A percentile compares a stretch with the other conserved stretches of the same genome.
Conservation (phyloP, 2,113 vertebrate species). For the Nothobranchius furzeri region DNA sequence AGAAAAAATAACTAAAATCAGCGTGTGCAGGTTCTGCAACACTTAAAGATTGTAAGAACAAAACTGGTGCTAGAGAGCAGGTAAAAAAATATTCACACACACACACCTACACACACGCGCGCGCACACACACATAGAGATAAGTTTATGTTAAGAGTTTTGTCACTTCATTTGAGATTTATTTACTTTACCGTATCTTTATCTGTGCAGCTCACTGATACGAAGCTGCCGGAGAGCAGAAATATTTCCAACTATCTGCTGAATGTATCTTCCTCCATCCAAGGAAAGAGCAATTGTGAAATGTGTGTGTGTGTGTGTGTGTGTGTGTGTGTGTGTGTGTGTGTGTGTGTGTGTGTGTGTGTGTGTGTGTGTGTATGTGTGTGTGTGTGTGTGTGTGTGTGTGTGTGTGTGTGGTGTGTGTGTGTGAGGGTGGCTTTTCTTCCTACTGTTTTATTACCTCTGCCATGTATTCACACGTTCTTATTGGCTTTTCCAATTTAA, state of each 20-base stretch:
- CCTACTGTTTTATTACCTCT: slow-evolving; percentile 76
- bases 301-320: slow-evolving; percentile 23
- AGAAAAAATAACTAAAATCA: slow-evolving; percentile 43
- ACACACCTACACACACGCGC: slow-evolving; percentile 26
- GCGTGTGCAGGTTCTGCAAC: slow-evolving; percentile 27
- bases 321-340: slow-evolving; percentile 14
- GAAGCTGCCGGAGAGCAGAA: slow-evolving; percentile 66
- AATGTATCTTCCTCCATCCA: slow-evolving; percentile 72
- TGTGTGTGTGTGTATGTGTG: too few species aligned
- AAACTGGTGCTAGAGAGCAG: slow-evolving; percentile 16
- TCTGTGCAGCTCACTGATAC: slow-evolving; percentile 74
- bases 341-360: slow-evolving; percentile 28
- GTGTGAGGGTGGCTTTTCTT: slow-evolving; percentile 34
- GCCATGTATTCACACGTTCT: slow-evolving; percentile 77
- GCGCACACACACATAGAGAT: slow-evolving; percentile 29
- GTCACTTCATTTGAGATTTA: slow-evolving; percentile 74
- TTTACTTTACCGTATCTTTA: slow-evolving; percentile 76
- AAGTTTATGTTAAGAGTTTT: slow-evolving; percentile 66
- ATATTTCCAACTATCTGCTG: slow-evolving; percentile 77
- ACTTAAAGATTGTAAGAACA: slow-evolving; percentile 42
- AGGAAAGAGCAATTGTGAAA: slow-evolving; percentile 56
- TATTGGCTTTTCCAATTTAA: slow-evolving; percentile 80
- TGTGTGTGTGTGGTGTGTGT: slow-evolving; percentile 18
- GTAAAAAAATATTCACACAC: slow-evolving; percentile 39
- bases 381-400: slow-evolving; percentile 5